Base-by-base conservation (phyloP, 2,797 vertebrate genomes). In the Mus minutoides region DNA sequence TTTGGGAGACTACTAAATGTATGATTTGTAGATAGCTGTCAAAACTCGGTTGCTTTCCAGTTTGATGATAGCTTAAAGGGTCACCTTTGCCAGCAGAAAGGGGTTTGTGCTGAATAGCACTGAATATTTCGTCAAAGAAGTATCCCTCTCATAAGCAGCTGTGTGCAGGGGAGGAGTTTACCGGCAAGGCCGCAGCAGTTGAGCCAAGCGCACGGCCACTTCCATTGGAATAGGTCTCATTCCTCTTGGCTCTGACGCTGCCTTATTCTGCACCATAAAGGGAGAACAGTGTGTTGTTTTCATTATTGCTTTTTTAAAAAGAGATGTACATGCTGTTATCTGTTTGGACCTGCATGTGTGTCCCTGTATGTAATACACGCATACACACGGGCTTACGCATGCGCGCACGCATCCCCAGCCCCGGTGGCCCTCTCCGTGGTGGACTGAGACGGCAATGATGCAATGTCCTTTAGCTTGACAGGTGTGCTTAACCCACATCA, bases 41-140 rank as follows among this genome's bases (percentile, higher is more conserved):
- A 98, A 98, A 97, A 98, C 98, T 98, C 97, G 97, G 98, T 97
- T 98, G 98, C 96, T 99, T 99, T 98, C 90, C 97, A 97, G 98
- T 98, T 98, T 96, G 98, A 98, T 95, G 98, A 99, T 99, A 98
- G 98, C 98, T 98, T 98, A 98, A 98, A 98, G 98, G 98, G 99
- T 98, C 98, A 98, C 98, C 98, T 98, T 98, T 98, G 98, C 98
- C 98, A 99, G 98, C 98, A 98, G 98, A 98, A 98, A 96, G 97
- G 94, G 90, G 98, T 98, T 98, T 97, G 97, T 98, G 98, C 95
- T 97, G 97, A 98, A 67, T 97, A 94, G 96, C 97, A 96, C 82
- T 96, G 97, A 97, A 97, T 90, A 94, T 98, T 97, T 98, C 98
- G 97, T 94, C 92, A 98, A 95, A 43, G 26, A 88, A 97, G 89